A percentile compares a stretch with the other conserved stretches of the same genome.
phyloP scores from a whole-genome alignment of 2,888 invertebrate genomes.

The Drosophila cognata region DNA sequence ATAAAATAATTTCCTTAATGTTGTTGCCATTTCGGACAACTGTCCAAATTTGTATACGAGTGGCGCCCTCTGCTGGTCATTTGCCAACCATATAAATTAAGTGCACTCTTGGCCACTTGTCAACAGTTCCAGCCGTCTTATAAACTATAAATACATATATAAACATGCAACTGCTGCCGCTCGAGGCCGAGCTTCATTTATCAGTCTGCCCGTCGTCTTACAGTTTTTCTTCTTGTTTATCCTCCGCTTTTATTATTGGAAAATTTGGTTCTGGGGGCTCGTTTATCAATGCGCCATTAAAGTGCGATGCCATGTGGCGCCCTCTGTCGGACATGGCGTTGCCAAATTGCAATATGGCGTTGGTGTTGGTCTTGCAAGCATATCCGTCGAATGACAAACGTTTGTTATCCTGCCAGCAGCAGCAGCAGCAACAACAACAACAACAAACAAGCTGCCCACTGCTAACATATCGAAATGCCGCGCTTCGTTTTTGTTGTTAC shows the following conservation, averaged over 20 bases:
- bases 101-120: conserved; percentile 41
- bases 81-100: conserved; percentile 63
- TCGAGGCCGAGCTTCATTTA: conserved; percentile 56
- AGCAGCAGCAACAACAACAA: conserved; percentile 29
- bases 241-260: conserved; percentile 51
- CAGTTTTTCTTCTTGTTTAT: conserved; percentile 10
- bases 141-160: conserved; percentile 8
- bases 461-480: conserved; percentile 57
- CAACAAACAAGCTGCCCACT: conserved; percentile 36
- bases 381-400: conserved; percentile 75
- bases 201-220: conserved; percentile 62
- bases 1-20: conserved; percentile 81
- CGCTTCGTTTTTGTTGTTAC: conserved; percentile 37
- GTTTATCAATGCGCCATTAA: conserved; percentile 77
- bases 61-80: conserved; percentile 63
- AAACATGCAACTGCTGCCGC: conserved; percentile 11
- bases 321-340: conserved; percentile 55
- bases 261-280: conserved; percentile 43
- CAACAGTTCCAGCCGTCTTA: conserved; percentile 33
- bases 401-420: conserved; percentile 61
- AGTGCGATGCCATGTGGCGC: conserved; percentile 71
- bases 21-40: conserved; percentile 53
- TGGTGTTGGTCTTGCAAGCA: conserved; percentile 59
- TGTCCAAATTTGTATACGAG: conserved; percentile 39
- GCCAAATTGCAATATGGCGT: conserved; percentile 74